Base-by-base conservation (phyloP, 1,140 invertebrate genomes). In the Pseudomyrmex cubaensis region DNA sequence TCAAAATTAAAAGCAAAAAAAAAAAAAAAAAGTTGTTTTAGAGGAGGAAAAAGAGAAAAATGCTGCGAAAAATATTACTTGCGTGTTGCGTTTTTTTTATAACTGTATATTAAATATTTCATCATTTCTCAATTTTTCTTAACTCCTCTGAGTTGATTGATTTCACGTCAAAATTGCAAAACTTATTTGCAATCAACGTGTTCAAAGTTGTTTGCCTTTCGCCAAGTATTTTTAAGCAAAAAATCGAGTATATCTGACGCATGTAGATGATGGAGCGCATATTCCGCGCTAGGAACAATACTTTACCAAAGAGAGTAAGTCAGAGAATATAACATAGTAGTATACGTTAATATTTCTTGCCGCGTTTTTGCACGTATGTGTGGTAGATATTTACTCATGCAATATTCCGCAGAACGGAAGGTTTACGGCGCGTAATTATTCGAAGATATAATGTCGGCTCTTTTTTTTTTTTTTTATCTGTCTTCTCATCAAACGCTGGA, bases 401-500 rank as follows among this genome's bases (percentile, higher is more conserved):
- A 52, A 13, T 77, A 77, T 67, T 70, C 2, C 64, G 64, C 44
- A 8, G 10, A 54, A 78, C 54, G 44, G 20, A 25, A 59, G 64
- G 25, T 78, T 78, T 78, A 59, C 46, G n/a, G 54, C 44, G 44
- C 44, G 35, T 10, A 48, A 70, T 78, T 78, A 78, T 70, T 25
- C n/a, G 7, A 70, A 13, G 15, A 70, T 48, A 70, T 59, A 56
- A 70, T 35, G 35, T 35, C 5, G 35, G 35, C 54, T 48, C 67
- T 69, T 20, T 20, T 20, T 20, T 57, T 20, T 25, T 7, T 61
- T 13, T 48, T 17, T 78, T 8, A 8, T 54, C 13, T 63, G 15
- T 48, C 3, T 57, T 17, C 17, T 5, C 35, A 35, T 35, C 35
- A 5, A 35, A 35, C 5, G 17, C 44, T 9, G 20, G 54, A 44